Conservation (phyloP, 1,140 invertebrate genomes). For the Amphibalanus amphitrite region DNA sequence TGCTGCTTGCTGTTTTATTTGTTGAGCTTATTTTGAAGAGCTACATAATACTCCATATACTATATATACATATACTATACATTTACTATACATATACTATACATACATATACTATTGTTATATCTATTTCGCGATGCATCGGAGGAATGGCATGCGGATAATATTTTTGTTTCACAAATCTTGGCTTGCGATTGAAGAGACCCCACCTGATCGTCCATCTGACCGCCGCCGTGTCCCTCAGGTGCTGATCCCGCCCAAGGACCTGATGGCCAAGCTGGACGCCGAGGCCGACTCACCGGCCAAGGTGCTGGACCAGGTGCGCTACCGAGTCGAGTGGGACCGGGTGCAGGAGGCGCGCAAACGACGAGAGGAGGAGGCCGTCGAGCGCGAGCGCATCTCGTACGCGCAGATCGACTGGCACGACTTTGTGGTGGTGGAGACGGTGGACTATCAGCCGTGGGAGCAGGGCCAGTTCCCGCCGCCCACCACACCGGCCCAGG, state of each 20-base stretch:
- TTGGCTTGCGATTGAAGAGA: too few species aligned
- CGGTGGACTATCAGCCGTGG: slow-evolving; percentile 94
- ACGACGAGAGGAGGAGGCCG: slow-evolving; percentile 79
- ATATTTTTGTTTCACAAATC: too few species aligned
- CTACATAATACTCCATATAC: too few species aligned
- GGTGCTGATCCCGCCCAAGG: slow-evolving; percentile 84
- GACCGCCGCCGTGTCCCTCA: too few species aligned
- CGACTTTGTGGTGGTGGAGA: slow-evolving; percentile 99
- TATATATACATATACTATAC: too few species aligned
- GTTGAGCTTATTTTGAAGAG: too few species aligned
- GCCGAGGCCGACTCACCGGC: slow-evolving; percentile 55
- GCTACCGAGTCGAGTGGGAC: slow-evolving; percentile 90
- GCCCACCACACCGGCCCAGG: slow-evolving; percentile 90
- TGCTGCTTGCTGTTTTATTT: too few species aligned
- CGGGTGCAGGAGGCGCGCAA: slow-evolving; percentile 82
- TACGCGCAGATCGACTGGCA: slow-evolving; percentile 83
- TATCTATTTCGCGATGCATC: too few species aligned
- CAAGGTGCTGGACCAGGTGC: slow-evolving; percentile 50
- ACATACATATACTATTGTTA: too few species aligned
- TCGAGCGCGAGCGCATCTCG: slow-evolving; percentile 59
- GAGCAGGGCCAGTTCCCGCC: slow-evolving; percentile 91
- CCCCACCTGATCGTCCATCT: too few species aligned
- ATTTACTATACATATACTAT: too few species aligned
- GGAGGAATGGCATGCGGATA: too few species aligned
- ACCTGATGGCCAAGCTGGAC: slow-evolving; percentile 58